These are phyloP conservation scores for Eptesicus fuscus DNA, from an alignment of 2,113 vertebrate genomes.

Conservation along the genomic window DNA sequence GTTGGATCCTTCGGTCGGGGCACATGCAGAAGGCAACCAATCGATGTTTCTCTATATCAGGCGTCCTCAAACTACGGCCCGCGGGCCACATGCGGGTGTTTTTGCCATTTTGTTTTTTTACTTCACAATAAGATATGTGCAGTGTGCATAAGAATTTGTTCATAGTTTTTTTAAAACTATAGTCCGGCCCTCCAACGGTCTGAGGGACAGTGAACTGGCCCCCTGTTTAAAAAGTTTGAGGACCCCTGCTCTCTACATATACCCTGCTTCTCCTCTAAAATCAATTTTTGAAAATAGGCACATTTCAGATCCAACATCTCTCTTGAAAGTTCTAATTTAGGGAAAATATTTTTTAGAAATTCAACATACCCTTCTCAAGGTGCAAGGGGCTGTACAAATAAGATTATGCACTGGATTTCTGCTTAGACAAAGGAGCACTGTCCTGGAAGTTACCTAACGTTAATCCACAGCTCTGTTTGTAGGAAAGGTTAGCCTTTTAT, in stretches of 20 bases:
- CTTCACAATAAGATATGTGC: too few relatives aligned
- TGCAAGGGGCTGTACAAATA: background rate
- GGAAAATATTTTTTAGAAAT: conserved; percentile 28
- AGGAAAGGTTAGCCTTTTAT: background rate
- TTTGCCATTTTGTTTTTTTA: too few relatives aligned
- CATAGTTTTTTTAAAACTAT: too few relatives aligned
- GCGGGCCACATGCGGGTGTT: too few relatives aligned
- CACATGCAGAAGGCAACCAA: background rate
- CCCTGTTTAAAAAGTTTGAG: too few relatives aligned
- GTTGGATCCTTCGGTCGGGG: background rate
- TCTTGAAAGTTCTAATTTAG: background rate
- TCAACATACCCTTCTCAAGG: background rate
- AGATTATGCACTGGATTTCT: background rate
- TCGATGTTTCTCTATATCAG: background rate
- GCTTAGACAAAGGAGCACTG: background rate
- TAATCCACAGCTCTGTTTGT: background rate
- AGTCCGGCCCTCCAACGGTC: too few relatives aligned
- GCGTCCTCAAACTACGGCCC: too few relatives aligned
- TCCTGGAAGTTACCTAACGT: background rate
- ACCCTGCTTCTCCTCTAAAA: background rate
- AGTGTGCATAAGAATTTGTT: too few relatives aligned
- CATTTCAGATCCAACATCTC: background rate
- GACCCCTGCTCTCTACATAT: too few relatives aligned
- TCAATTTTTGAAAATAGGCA: background rate
- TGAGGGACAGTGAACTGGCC: too few relatives aligned